Conservation (phyloP, 2,113 vertebrate genomes). For the Saimiri boliviensis region DNA sequence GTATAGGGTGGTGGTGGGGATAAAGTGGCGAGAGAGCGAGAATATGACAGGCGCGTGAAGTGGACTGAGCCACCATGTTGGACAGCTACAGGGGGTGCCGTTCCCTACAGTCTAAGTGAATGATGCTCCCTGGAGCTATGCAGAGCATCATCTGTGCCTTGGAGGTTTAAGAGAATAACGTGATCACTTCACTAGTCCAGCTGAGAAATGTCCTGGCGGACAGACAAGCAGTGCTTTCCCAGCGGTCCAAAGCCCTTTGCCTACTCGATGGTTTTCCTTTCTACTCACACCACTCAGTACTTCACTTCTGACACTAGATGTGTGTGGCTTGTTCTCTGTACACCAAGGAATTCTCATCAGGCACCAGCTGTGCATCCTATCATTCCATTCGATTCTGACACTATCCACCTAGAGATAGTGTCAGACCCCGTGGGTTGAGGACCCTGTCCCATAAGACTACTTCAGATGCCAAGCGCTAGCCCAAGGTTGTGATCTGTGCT, state of each 20-base stretch:
- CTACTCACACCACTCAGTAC: neutral
- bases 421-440: neutral
- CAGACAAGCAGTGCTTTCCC: neutral
- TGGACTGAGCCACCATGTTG: neutral
- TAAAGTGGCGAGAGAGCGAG: neutral
- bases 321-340: neutral
- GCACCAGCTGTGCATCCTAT: neutral
- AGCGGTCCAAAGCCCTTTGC: neutral
- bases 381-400: neutral
- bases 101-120: neutral
- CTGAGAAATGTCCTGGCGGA: neutral
- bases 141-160: neutral
- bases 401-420: neutral
- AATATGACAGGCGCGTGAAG: neutral
- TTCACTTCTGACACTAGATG: neutral
- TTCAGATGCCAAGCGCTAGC: neutral
- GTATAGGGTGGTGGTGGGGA: neutral
- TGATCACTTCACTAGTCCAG: neutral
- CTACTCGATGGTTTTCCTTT: neutral
- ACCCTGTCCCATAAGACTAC: neutral
- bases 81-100: neutral
- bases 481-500: neutral
- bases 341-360: neutral
- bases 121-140: accelerated
- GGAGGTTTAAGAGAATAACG: neutral